Conservation (phyloP, 1,140 invertebrate species). For the Formica selysi region DNA sequence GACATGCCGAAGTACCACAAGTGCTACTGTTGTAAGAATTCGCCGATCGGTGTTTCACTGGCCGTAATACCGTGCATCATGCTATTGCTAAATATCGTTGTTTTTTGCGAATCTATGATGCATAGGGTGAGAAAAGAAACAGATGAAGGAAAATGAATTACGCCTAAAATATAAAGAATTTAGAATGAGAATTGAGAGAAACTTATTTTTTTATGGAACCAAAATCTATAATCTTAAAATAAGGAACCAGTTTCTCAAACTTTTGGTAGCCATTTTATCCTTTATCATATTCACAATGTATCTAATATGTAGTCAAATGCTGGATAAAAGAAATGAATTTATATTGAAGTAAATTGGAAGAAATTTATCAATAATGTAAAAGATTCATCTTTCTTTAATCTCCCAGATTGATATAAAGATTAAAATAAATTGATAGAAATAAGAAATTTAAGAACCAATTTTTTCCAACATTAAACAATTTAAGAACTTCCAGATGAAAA, state of each 20-base stretch:
- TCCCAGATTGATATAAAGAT: neutral
- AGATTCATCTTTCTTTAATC: neutral
- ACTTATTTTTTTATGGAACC: neutral
- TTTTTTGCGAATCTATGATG: too few species aligned
- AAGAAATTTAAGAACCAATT: conserved; percentile 2
- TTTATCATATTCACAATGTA: too few species aligned
- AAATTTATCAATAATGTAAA: neutral
- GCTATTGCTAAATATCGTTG: neutral
- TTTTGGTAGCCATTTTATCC: too few species aligned
- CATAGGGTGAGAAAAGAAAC: neutral
- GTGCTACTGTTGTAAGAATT: conserved; percentile 76
- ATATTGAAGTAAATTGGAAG: neutral
- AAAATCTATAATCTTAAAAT: too few species aligned
- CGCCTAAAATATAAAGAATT: neutral
- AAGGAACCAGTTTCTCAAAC: too few species aligned
- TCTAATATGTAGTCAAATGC: too few species aligned
- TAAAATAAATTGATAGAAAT: conserved; percentile 25
- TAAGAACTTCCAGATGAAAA: neutral
- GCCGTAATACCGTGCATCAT: conserved; percentile 42
- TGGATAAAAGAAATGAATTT: neutral
- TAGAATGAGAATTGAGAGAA: neutral
- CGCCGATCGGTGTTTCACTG: conserved; percentile 52
- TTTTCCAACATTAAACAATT: conserved; percentile 23
- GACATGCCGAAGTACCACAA: conserved; percentile 69
- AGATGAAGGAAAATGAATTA: neutral